Evolutionary conservation across 2,113 vertebrate genomes (phyloP).

Genomic region (Plecotus auritus): DNA sequence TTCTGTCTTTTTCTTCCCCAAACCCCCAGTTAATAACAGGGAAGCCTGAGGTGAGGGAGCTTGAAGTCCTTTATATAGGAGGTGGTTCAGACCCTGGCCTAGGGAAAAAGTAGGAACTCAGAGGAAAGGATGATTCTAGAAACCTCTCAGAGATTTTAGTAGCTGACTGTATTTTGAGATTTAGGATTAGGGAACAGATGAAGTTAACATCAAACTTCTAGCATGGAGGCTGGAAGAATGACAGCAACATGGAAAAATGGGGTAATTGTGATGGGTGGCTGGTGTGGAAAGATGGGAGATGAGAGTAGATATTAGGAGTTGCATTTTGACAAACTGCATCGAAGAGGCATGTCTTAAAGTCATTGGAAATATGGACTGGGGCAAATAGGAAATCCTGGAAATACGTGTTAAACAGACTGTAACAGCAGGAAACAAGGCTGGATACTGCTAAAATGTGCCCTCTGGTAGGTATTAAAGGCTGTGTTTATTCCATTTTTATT

Average conservation of each 20-base stretch:
- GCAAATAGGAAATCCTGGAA: background rate
- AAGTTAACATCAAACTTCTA: background rate
- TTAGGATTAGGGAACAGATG: background rate
- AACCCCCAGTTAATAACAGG: background rate
- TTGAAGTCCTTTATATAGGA: background rate
- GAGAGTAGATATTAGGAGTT: background rate
- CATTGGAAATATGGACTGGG: background rate
- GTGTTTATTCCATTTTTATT: background rate
- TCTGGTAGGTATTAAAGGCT: background rate
- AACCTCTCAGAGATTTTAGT: background rate
- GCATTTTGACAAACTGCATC: background rate
- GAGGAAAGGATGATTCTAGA: background rate
- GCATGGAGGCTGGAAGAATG: background rate
- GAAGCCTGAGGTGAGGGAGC: background rate
- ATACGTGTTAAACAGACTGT: background rate
- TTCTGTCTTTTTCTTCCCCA: background rate
- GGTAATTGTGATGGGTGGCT: background rate
- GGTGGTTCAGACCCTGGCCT: background rate
- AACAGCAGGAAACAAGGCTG: background rate
- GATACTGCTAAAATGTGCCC: background rate
- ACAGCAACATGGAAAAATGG: fast-evolving
- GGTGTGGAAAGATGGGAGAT: background rate
- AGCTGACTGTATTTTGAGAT: background rate
- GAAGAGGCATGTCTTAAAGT: background rate
- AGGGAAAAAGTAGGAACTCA: background rate